These are phyloP conservation scores for Crypturellus undulatus DNA, from an alignment of 2,113 vertebrate genomes.

Conservation along the genomic window DNA sequence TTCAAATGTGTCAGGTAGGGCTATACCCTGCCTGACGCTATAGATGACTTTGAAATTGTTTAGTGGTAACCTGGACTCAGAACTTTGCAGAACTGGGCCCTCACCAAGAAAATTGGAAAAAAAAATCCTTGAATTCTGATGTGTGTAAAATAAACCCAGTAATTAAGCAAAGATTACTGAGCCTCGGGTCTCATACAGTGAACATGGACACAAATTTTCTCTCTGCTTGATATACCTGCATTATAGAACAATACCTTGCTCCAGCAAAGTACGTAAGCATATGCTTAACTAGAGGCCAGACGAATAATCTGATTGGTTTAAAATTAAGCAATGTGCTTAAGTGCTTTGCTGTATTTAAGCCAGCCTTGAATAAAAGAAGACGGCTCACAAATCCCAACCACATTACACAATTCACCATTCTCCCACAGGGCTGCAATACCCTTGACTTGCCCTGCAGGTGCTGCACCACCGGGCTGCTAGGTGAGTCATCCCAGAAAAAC, in stretches of 20 bases:
- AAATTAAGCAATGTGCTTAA: background rate
- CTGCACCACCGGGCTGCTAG: background rate
- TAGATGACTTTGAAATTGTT: background rate
- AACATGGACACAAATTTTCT: background rate
- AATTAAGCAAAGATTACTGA: background rate
- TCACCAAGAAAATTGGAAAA: slow-evolving; percentile 13
- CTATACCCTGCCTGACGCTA: background rate
- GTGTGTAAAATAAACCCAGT: background rate
- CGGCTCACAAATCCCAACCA: background rate
- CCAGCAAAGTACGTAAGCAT: fast-evolving
- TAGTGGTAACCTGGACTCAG: background rate
- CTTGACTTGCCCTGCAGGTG: background rate
- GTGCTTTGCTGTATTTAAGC: background rate
- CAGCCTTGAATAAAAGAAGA: background rate
- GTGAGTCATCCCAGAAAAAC: slow-evolving; percentile 20
- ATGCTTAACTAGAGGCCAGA: fast-evolving
- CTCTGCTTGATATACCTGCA: background rate
- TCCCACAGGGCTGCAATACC: background rate
- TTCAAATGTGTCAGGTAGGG: background rate
- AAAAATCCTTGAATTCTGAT: background rate
- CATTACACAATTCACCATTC: background rate
- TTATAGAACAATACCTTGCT: background rate
- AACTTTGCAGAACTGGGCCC: background rate
- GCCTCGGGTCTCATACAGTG: background rate
- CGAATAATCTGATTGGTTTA: background rate